Percentiles rank a stretch among this genome's conserved stretches.
Conservation (phyloP, 2,797 vertebrate genomes). For the Protonibea diacanthus region DNA sequence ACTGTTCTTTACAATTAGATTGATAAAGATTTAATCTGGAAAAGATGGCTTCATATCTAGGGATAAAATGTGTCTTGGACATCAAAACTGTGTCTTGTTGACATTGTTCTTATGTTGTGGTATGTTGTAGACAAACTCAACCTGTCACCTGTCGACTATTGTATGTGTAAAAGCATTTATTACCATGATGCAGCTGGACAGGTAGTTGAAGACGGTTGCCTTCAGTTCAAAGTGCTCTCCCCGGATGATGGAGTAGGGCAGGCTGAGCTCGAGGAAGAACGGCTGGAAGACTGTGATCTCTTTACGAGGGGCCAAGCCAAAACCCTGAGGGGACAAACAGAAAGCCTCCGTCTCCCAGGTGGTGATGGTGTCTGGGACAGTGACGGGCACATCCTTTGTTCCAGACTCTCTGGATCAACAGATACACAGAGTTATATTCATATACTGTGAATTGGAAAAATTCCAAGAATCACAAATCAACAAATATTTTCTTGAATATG, state of each 20-base stretch:
- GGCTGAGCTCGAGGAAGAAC: conserved; percentile 85
- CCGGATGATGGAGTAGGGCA: conserved; percentile 87
- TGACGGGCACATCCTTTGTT: conserved; percentile 56
- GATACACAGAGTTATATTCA: conserved; percentile 28
- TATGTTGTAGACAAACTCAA: too few species aligned
- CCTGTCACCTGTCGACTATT: too few species aligned
- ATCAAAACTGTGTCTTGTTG: too few species aligned
- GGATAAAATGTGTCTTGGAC: too few species aligned
- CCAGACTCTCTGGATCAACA: conserved; percentile 74
- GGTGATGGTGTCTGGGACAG: conserved; percentile 84
- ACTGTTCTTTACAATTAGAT: too few species aligned
- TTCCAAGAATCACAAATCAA: too few species aligned
- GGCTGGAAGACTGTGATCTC: conserved; percentile 86
- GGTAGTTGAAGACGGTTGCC: conserved; percentile 83
- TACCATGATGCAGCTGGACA: conserved; percentile 85
- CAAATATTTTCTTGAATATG: background rate
- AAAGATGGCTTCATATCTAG: too few species aligned
- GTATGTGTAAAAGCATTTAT: conserved; percentile 3
- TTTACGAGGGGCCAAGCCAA: conserved; percentile 83
- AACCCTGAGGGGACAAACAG: conserved; percentile 80
- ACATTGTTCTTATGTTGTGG: too few species aligned
- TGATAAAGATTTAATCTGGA: too few species aligned
- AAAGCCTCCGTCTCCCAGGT: conserved; percentile 84
- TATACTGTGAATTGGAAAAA: too few species aligned
- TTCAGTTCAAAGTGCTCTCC: conserved; percentile 87